Percentiles rank a stretch among this genome's conserved stretches.
Conservation (phyloP, 2,888 invertebrate genomes). For the Agrochola lychnidis region DNA sequence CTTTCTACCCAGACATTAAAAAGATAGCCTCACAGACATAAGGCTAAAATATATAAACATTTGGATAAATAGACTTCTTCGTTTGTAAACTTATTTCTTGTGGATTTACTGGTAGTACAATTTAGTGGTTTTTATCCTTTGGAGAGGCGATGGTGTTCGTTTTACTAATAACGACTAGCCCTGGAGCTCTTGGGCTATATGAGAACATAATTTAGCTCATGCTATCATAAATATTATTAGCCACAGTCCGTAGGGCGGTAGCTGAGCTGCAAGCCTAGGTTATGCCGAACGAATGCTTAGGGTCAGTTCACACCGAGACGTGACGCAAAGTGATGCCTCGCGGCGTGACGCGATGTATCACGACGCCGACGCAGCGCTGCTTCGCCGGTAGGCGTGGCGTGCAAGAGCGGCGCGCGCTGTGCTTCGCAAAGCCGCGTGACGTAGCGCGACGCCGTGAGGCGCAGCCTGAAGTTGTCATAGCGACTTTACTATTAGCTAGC, state of each 20-base stretch:
- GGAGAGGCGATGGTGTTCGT: background rate
- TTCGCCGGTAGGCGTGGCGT: too few relatives aligned
- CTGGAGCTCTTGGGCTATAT: background rate
- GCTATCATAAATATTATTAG: background rate
- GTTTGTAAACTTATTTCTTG: background rate
- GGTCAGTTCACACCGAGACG: too few relatives aligned
- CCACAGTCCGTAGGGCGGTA: rapidly evolving
- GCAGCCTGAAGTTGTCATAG: too few relatives aligned
- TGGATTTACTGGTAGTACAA: conserved; percentile 1
- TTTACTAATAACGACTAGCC: background rate
- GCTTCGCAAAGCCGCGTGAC: too few relatives aligned
- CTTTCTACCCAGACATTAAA: background rate
- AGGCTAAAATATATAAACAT: conserved; percentile 14
- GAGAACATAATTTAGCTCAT: background rate
- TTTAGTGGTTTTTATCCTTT: background rate
- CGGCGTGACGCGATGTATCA: too few relatives aligned
- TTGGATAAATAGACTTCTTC: background rate
- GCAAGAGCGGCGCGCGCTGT: too few relatives aligned
- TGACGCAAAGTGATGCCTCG: too few relatives aligned
- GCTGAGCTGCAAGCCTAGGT: background rate
- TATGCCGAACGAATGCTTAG: background rate
- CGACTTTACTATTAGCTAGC: too few relatives aligned
- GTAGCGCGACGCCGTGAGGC: too few relatives aligned
- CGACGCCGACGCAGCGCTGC: too few relatives aligned
- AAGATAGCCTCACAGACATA: background rate